phyloP scores from a whole-genome alignment of 1,140 invertebrate species.

The Nebria ingens region DNA sequence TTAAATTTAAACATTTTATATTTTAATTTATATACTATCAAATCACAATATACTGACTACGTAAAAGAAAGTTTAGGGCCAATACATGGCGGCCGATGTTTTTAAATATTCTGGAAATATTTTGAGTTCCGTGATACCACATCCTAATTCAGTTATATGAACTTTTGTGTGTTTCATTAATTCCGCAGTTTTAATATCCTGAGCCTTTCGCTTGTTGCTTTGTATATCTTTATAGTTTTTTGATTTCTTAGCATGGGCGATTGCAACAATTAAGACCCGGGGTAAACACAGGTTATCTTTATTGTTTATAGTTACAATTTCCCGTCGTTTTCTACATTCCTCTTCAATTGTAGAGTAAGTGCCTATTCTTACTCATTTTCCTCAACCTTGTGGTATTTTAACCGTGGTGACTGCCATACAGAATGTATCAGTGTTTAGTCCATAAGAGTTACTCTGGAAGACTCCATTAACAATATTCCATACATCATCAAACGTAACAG shows the following conservation, averaged over 20 bases:
- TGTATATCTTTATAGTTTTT: neutral
- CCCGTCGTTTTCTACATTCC: constrained; percentile 10
- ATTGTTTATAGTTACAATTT: constrained; percentile 12
- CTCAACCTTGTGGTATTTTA: neutral
- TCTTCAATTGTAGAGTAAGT: constrained; percentile 12
- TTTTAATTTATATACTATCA: no score
- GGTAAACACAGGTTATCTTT: constrained; percentile 14
- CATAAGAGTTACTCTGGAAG: neutral
- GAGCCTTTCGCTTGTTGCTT: neutral
- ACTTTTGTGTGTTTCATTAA: neutral
- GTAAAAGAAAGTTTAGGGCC: no score
- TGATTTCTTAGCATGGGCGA: neutral
- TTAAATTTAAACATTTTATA: no score
- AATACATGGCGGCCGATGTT: no score
- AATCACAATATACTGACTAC: no score
- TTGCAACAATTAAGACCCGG: constrained; percentile 10
- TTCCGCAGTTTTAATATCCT: neutral
- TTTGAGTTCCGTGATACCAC: neutral
- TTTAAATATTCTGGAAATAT: constrained; percentile 11
- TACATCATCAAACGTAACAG: neutral
- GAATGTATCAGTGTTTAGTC: neutral
- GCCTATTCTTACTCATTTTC: neutral
- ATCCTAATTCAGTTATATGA: neutral
- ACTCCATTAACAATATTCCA: neutral
- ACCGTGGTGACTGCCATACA: neutral